Evolutionary conservation across 2,113 vertebrate genomes (phyloP).

Genomic region (Neogobius melanostomus): DNA sequence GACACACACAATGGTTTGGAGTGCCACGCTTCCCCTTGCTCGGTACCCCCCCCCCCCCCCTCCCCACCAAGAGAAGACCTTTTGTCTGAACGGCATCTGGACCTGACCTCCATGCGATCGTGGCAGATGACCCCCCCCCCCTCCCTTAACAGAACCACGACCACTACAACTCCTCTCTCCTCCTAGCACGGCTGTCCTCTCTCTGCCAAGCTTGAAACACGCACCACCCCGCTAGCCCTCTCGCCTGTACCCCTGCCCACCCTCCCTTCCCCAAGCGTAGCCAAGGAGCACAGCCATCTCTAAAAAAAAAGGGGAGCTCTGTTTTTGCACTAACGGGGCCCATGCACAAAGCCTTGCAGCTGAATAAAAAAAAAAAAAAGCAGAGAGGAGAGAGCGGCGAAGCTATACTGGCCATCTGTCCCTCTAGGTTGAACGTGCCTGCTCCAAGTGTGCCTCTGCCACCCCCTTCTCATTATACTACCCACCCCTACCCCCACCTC

Average conservation of each 20-base stretch:
- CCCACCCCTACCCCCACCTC: constrained; percentile 68
- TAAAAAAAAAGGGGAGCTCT: constrained; percentile 67
- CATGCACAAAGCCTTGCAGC: constrained; percentile 82
- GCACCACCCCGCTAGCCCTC: constrained; percentile 56
- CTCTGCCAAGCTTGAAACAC: constrained; percentile 48
- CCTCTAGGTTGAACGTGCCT: constrained; percentile 77
- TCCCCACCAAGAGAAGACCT: constrained; percentile 80
- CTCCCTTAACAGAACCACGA: neutral
- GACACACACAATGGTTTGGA: constrained; percentile 80
- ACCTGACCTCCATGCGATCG: constrained; percentile 85
- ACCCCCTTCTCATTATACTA: constrained; percentile 55
- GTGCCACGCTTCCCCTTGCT: constrained; percentile 87
- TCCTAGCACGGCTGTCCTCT: constrained; percentile 63
- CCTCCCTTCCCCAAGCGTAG: constrained; percentile 26
- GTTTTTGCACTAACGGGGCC: constrained; percentile 75
- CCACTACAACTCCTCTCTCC: constrained; percentile 28
- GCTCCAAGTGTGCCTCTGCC: constrained; percentile 50
- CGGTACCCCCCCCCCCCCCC: constrained; percentile 81
- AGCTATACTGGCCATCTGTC: constrained; percentile 88
- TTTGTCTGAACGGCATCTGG: constrained; percentile 93
- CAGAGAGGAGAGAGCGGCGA: constrained; percentile 70
- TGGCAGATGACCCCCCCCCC: constrained; percentile 75
- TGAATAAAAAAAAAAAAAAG: constrained; percentile 82
- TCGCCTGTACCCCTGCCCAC: constrained; percentile 61
- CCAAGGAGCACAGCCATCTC: constrained; percentile 70